Evolutionary conservation across 2,113 vertebrate species (phyloP).

Genomic region (Herpetotheres cachinnans): DNA sequence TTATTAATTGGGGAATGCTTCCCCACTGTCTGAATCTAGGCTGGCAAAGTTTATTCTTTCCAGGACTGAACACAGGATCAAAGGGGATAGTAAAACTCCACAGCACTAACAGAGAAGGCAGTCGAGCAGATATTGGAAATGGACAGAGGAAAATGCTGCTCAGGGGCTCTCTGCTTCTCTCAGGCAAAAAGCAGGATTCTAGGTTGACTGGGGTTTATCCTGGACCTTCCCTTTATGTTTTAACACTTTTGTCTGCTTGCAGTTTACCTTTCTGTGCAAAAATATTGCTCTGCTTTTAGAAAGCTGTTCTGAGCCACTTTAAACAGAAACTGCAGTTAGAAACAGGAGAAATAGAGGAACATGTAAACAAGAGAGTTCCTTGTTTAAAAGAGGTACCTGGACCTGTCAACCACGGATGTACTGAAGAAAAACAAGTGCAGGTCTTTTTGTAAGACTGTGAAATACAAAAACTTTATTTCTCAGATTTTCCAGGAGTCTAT

Average conservation of each 20-base stretch:
- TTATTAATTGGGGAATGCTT: background rate
- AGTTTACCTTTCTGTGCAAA: background rate
- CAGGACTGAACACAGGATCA: background rate
- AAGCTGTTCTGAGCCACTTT: background rate
- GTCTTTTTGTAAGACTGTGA: background rate
- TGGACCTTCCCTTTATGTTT: background rate
- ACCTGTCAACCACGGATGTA: background rate
- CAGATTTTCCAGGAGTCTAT: background rate
- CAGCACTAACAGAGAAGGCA: background rate
- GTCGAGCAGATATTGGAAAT: background rate
- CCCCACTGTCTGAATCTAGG: background rate
- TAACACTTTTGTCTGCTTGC: background rate
- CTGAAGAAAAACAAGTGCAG: background rate
- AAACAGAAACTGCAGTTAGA: background rate
- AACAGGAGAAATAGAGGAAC: background rate
- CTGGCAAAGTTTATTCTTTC: background rate
- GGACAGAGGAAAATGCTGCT: background rate
- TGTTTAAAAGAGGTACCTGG: background rate
- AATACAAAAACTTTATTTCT: background rate
- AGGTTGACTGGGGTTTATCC: rapidly evolving
- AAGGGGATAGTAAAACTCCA: background rate
- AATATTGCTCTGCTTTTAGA: background rate
- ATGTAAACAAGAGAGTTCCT: background rate
- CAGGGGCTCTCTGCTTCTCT: background rate
- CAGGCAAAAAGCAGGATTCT: background rate